Evolutionary conservation across 2,888 invertebrate genomes (phyloP).

Genomic region (Ecliptopera silaceata): DNA sequence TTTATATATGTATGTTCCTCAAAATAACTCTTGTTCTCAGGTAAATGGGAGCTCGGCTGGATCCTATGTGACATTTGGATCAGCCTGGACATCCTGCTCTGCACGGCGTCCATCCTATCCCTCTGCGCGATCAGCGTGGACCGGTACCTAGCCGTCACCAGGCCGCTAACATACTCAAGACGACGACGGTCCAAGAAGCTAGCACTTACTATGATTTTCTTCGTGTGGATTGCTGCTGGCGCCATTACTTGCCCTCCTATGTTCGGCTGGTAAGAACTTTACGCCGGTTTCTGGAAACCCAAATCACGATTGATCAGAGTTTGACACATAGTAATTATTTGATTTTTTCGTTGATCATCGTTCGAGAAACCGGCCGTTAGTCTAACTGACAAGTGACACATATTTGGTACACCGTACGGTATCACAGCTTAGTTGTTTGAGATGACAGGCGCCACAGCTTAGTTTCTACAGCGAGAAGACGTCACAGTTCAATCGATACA

Average conservation of each 20-base stretch:
- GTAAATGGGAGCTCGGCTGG: constrained; percentile 95
- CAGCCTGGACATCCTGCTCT: constrained; percentile 95
- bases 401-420: no score
- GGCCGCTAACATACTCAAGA: constrained; percentile 95
- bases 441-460: no score
- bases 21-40: constrained; percentile 57
- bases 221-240: constrained; percentile 95
- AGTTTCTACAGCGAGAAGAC: no score
- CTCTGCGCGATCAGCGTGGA: constrained; percentile 96
- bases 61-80: constrained; percentile 96
- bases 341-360: no score
- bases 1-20: no score
- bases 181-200: constrained; percentile 92
- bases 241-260: constrained; percentile 97
- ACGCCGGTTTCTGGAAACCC: no score
- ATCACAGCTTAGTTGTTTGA: no score
- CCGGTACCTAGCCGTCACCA: constrained; percentile 96
- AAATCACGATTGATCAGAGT: no score
- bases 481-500: no score
- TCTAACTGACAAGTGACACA: no score
- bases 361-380: no score
- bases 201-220: constrained; percentile 93
- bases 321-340: no score
- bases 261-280: constrained; percentile 91
- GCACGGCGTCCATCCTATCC: constrained; percentile 96